These are phyloP conservation scores for Aphelenchoides besseyi DNA, from an alignment of 1,140 invertebrate species.

Conservation along the genomic window DNA sequence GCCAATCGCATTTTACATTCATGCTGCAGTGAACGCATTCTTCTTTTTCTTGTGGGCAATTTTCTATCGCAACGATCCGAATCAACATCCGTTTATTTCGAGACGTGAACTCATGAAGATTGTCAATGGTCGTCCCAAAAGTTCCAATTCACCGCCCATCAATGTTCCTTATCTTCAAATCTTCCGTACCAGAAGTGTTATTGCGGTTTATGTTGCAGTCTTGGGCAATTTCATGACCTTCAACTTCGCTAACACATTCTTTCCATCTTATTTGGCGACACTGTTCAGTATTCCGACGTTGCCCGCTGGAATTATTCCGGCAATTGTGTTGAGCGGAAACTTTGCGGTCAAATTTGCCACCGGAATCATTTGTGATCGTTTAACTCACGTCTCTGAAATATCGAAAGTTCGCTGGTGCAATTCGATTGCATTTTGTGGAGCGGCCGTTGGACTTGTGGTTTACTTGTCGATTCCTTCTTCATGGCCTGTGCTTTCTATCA, in stretches of 20 bases:
- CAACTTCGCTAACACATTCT: constrained; percentile 33
- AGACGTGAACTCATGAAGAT: constrained; percentile 18
- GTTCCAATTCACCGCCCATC: background rate
- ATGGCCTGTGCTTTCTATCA: constrained; percentile 24
- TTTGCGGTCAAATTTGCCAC: constrained; percentile 30
- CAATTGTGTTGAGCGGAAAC: constrained; percentile 18
- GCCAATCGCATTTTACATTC: constrained; percentile 34
- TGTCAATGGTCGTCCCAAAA: constrained; percentile 5
- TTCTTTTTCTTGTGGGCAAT: constrained; percentile 32
- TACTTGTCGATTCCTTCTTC: constrained; percentile 23
- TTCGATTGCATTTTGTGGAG: constrained; percentile 17
- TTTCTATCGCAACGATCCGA: constrained; percentile 30
- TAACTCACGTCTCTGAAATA: constrained; percentile 7
- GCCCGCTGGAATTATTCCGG: background rate
- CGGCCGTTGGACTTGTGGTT: constrained; percentile 1
- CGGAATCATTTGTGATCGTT: constrained; percentile 25
- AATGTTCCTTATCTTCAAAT: constrained; percentile 27
- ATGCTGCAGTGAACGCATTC: constrained; percentile 23
- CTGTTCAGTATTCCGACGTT: constrained; percentile 15
- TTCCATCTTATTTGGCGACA: constrained; percentile 19
- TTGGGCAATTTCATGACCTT: constrained; percentile 27
- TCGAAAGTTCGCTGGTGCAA: constrained; percentile 23
- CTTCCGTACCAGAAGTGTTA: constrained; percentile 22
- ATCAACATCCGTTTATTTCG: constrained; percentile 24
- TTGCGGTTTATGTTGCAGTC: constrained; percentile 29